Percentiles rank a stretch among this genome's conserved stretches.
Evolutionary conservation across 1,140 invertebrate genomes (phyloP).

Genomic region (Zaprionus vittiger): DNA sequence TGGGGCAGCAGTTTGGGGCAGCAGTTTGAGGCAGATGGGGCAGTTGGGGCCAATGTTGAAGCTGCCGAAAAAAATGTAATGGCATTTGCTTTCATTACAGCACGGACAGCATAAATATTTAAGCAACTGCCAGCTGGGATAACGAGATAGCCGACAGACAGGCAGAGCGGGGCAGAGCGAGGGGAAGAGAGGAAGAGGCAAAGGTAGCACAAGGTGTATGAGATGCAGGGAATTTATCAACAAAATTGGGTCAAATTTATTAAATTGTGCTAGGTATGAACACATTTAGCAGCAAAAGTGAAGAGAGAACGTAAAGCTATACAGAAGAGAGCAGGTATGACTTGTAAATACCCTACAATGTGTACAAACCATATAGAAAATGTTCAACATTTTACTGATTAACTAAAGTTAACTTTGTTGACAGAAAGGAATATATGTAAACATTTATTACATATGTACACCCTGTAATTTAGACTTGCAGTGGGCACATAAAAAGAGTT

Average conservation of each 20-base stretch:
- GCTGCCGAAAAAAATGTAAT: constrained; percentile 48
- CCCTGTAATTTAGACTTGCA: too few relatives aligned
- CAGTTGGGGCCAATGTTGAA: constrained; percentile 2
- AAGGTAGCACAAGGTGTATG: neutral
- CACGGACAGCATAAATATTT: constrained; percentile 76
- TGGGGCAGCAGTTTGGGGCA: neutral
- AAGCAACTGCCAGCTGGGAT: constrained; percentile 77
- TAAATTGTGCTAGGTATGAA: constrained; percentile 22
- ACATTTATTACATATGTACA: too few relatives aligned
- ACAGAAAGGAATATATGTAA: neutral
- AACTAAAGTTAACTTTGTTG: too few relatives aligned
- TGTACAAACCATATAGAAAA: neutral
- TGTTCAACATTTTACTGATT: neutral
- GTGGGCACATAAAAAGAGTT: too few relatives aligned
- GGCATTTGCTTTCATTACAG: constrained; percentile 79
- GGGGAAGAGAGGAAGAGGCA: neutral
- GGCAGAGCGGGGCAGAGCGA: constrained; percentile 22
- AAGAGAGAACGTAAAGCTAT: neutral
- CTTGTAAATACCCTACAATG: neutral
- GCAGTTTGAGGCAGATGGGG: constrained; percentile 3
- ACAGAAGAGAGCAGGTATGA: too few relatives aligned
- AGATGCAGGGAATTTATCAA: constrained; percentile 30
- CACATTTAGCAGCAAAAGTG: constrained; percentile 12
- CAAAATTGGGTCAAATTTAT: constrained; percentile 53
- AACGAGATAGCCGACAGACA: constrained; percentile 68